Base-by-base conservation (phyloP, 1,140 invertebrate species). In the Nymphalis io region DNA sequence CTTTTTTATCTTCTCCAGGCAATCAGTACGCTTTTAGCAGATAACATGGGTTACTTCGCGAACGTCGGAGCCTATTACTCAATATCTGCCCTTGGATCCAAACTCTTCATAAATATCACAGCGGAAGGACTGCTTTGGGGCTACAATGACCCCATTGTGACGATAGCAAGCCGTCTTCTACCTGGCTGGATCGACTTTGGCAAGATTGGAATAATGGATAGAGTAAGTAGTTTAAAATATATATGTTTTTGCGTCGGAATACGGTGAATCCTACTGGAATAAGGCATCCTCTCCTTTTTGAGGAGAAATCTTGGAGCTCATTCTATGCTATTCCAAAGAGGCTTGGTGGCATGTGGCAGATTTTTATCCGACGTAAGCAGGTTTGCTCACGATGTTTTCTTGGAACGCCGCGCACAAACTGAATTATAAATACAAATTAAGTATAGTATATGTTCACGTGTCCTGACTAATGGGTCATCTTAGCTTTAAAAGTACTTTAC, bases 101-200 rank as follows among this genome's bases (percentile, higher is more conserved):
- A 95, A 80, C 92, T 96, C 0, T 95, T 98, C 78, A 90, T 95
- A 27, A 93, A 94, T 1, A 78, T 96, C 39, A 94, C 94, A 0
- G 94, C 96, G 0, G 85, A 96, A 18, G 95, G 98, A 3, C 94
- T 97, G 68, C 85, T 98, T 3, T 98, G 96, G 96, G 98, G 98
- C 0, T 98, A 97, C 78, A 93, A 96, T 3, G 97, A 98, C 84
- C 90, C 93, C 2, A 75, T 97, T 0, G 93, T 98, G 11, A 89
- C 91, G 11, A 80, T 97, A 18, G 95, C 95, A 0, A 94, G 94
- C 68, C 93, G 87, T 3, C 81, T 96, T 40, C 80, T 97, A 23
- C 96, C 96, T 0, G 93, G 89, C 33, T 95, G 95, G 91, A 94
- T 96, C 55, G 90, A 96, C 73, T 97, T 97, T 75, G 86, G 93